Evolutionary conservation across 2,113 vertebrate genomes (phyloP).

Genomic region (Myxocyprinus asiaticus): DNA sequence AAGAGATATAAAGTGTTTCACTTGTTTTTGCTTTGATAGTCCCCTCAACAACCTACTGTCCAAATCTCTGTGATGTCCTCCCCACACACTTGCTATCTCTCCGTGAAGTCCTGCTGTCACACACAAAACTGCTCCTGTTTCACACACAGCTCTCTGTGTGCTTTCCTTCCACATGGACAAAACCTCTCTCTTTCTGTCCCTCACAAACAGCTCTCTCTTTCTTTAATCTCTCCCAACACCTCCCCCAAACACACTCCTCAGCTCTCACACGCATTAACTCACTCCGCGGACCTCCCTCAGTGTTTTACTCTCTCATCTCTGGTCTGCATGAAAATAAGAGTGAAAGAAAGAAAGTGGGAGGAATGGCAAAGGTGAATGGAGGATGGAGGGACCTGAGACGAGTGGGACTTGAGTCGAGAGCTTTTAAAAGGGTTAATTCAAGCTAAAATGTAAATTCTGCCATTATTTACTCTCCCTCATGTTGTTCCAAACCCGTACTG

Average conservation of each 20-base stretch:
- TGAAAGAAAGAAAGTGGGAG: too few relatives aligned
- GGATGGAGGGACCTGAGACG: not conserved
- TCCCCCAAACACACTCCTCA: conserved; percentile 29
- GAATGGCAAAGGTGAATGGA: conserved; percentile 18
- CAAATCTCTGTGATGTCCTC: conserved; percentile 44
- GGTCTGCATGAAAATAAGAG: conserved; percentile 10
- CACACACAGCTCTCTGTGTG: conserved; percentile 25
- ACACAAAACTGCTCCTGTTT: conserved; percentile 14
- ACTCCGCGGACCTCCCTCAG: conserved; percentile 3
- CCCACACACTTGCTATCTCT: conserved; percentile 24
- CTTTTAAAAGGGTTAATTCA: too few relatives aligned
- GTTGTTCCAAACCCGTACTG: too few relatives aligned
- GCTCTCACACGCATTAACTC: conserved; percentile 22
- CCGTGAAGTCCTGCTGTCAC: conserved; percentile 42
- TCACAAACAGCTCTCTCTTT: conserved; percentile 31
- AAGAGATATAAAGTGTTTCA: not conserved
- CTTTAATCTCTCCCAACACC: conserved; percentile 38
- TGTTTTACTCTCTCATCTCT: conserved; percentile 12
- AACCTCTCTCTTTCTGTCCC: conserved; percentile 23
- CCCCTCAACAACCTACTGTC: conserved; percentile 24
- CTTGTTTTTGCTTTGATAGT: conserved; percentile 11
- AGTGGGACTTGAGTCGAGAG: conserved; percentile 36
- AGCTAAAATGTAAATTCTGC: too few relatives aligned
- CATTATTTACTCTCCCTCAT: too few relatives aligned
- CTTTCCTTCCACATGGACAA: conserved; percentile 1